These are phyloP conservation scores for Parapristionchus giblindavisi DNA, from an alignment of 2,888 invertebrate species.

Conservation along the genomic window DNA sequence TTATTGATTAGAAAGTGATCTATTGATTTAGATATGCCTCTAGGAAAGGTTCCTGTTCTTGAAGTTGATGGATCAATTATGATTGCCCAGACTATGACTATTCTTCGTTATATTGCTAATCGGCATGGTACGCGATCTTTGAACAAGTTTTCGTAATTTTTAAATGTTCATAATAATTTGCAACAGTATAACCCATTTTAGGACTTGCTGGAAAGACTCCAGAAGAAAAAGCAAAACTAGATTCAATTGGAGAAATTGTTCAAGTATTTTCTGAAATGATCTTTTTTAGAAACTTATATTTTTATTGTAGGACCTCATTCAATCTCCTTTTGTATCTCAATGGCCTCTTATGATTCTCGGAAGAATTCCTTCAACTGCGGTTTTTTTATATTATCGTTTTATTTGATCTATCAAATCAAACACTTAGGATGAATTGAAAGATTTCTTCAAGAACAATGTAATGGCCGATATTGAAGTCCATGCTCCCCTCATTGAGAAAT, in stretches of 20 bases:
- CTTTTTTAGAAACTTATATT: conserved; percentile 41
- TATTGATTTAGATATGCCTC: conserved; percentile 58
- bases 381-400: no score
- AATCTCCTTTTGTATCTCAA: background rate
- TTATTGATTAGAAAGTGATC: background rate
- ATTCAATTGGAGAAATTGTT: conserved; percentile 61
- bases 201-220: conserved; percentile 53
- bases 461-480: conserved; percentile 57
- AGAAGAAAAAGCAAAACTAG: conserved; percentile 56
- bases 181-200: conserved; percentile 20
- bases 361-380: no score
- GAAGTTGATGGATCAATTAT: conserved; percentile 62
- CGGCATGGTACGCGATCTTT: conserved; percentile 50
- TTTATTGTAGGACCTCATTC: background rate
- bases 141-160: background rate
- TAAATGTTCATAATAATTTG: background rate
- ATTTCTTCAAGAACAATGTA: conserved; percentile 57
- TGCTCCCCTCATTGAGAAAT: conserved; percentile 61
- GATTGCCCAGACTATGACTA: conserved; percentile 60
- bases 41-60: conserved; percentile 65
- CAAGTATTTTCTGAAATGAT: conserved; percentile 43
- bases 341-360: background rate
- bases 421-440: conserved; percentile 38
- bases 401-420: background rate
- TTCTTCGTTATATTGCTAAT: conserved; percentile 60